Evolutionary conservation across 2,888 invertebrate species (phyloP).

Genomic region (Macaria notata): DNA sequence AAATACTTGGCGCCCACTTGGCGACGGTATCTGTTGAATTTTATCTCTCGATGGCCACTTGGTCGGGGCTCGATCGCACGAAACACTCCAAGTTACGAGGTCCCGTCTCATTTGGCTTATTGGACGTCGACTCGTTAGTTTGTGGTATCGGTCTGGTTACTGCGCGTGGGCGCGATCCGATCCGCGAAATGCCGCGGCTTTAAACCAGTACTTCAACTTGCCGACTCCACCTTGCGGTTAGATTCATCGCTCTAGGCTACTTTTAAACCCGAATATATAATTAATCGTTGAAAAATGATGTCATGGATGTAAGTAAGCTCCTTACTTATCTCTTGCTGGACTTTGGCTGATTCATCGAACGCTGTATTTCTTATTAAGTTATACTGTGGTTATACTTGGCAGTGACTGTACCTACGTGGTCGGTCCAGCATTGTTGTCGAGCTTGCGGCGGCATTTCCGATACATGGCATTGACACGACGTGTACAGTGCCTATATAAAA

Average conservation of each 20-base stretch:
- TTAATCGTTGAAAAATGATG: too few relatives aligned
- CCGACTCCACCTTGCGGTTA: background rate
- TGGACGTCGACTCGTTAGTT: constrained; percentile 34
- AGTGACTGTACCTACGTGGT: constrained; percentile 35
- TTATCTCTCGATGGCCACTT: constrained; percentile 14
- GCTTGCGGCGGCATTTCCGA: constrained; percentile 41
- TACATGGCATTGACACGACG: constrained; percentile 40
- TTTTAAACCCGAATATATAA: too few relatives aligned
- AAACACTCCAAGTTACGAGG: constrained; percentile 28
- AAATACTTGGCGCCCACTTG: constrained; percentile 1
- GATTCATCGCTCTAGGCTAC: background rate
- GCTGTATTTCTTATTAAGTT: background rate
- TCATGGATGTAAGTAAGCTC: too few relatives aligned
- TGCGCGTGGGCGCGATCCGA: constrained; percentile 44
- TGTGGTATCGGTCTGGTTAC: constrained; percentile 40
- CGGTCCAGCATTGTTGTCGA: constrained; percentile 46
- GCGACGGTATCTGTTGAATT: constrained; percentile 5
- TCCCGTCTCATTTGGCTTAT: constrained; percentile 29
- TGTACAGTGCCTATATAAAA: background rate
- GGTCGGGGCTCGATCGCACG: constrained; percentile 10
- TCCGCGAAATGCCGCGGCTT: constrained; percentile 47
- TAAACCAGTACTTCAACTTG: constrained; percentile 19
- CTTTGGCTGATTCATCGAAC: too few relatives aligned
- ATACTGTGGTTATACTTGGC: constrained; percentile 16
- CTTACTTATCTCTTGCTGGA: too few relatives aligned